Base-by-base conservation (phyloP, 2,797 vertebrate species). In the Valencia hispanica region DNA sequence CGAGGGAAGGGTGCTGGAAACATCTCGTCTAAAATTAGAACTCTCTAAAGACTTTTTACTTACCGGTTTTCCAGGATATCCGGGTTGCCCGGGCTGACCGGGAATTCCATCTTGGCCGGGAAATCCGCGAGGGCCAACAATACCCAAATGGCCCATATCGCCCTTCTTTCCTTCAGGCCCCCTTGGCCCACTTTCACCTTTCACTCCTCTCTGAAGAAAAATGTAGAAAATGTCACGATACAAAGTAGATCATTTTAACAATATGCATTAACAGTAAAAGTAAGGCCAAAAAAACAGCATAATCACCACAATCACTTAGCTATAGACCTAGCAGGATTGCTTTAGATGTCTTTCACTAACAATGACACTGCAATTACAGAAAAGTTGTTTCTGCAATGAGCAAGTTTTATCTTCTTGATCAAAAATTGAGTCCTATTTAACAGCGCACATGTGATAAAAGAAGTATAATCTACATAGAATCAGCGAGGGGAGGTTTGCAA, bases 51-150 rank as follows among this genome's bases (percentile, higher is more conserved):
- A 15, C 27, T n/a, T 32, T 57, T 80, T n/a, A 91, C 95, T 92
- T 84, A 96, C 96, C 39, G 95, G 96, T 90, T 96, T 96, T 47
- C 96, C 96, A 22, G 95, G 95, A 87, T 93, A 91, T 51, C 96
- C 96, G n/a, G 95, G 95, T 73, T 92, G 88, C 4, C 96, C 96
- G 0, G 95, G 94, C 73, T 93, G 92, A 55, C 96, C 96, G 0
- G 94, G 94, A 72, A 87, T 82, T 36, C 96, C 96, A 7, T 95
- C 93, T 65, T 94, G 92, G 30, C 96, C 96, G 1, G 94, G 85
- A 82, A 90, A 90, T 53, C 96, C 96, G 59, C 95, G 89, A 20
- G 92, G 91, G 25, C 96, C 96, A 22, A 77, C 79, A 25, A 78
- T 53, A 72, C 96, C 96, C 47, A 73, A 18, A 25, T 92, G 88